Evolutionary conservation across 2,797 vertebrate genomes (phyloP).

Genomic region (Holocentrus rufus): DNA sequence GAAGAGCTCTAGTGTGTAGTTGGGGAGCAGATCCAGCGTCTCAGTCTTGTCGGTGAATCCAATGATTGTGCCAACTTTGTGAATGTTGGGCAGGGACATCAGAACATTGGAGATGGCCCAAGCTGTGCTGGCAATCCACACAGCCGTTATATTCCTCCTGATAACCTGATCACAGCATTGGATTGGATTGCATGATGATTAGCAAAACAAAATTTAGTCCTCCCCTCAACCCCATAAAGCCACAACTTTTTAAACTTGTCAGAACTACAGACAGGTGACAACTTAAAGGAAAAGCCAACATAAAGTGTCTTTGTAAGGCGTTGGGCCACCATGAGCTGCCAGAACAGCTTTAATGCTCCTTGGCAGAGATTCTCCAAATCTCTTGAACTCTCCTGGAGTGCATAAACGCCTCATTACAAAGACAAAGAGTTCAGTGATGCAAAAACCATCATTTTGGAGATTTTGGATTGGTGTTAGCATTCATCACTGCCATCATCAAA

Average conservation of each 20-base stretch:
- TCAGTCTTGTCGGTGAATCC: conserved; percentile 79
- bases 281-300: no score
- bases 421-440: no score
- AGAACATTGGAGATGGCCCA: conserved; percentile 79
- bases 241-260: not conserved
- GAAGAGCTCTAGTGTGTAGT: conserved; percentile 75
- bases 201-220: not conserved
- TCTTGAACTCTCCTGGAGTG: no score
- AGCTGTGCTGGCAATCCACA: conserved; percentile 90
- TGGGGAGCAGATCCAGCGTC: conserved; percentile 69
- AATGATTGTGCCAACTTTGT: conserved; percentile 85
- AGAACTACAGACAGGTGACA: not conserved
- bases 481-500: no score
- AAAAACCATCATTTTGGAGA: no score
- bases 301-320: no score
- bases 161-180: conserved; percentile 73
- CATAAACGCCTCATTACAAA: no score
- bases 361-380: no score
- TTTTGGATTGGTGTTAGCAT: no score
- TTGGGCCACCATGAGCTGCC: no score
- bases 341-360: no score
- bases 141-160: conserved; percentile 77
- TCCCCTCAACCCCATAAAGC: not conserved
- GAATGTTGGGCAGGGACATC: conserved; percentile 71
- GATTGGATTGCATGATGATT: conserved; percentile 21